These are phyloP conservation scores for Teleogryllus oceanicus DNA, from an alignment of 2,888 invertebrate genomes.

Conservation along the genomic window DNA sequence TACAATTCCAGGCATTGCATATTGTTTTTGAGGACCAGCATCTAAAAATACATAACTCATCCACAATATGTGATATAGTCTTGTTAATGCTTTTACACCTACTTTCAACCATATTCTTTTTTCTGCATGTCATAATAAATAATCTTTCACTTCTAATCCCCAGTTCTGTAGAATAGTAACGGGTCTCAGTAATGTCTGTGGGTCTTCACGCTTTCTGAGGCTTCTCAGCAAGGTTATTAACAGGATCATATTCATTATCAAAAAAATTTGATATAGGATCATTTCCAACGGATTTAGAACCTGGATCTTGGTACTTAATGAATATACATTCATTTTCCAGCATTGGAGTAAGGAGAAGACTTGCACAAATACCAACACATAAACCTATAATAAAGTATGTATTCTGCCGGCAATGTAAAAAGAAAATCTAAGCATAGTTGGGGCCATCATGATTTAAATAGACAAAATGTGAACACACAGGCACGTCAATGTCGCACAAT, in stretches of 20 bases:
- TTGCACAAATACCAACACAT: constrained; percentile 55
- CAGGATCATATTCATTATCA: constrained; percentile 50
- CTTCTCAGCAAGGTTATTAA: constrained; percentile 50
- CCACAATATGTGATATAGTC: constrained; percentile 78
- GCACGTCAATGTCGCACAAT: too few relatives aligned
- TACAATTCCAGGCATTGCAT: constrained; percentile 63
- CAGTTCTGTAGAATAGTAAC: constrained; percentile 93
- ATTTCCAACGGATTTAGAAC: background rate
- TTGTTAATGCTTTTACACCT: constrained; percentile 84
- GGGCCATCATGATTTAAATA: background rate
- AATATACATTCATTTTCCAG: constrained; percentile 43
- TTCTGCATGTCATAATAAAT: constrained; percentile 78
- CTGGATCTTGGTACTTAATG: constrained; percentile 21
- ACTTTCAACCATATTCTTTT: constrained; percentile 65
- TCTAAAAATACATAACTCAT: constrained; percentile 76
- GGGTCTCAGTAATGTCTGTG: constrained; percentile 68
- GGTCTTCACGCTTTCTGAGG: constrained; percentile 50
- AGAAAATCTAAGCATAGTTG: constrained; percentile 29
- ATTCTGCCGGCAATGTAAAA: constrained; percentile 43
- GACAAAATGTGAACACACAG: too few relatives aligned
- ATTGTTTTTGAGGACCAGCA: constrained; percentile 49
- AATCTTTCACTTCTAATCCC: constrained; percentile 88
- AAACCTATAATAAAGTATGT: constrained; percentile 58
- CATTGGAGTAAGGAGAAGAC: constrained; percentile 53
- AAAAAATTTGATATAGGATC: background rate